Evolutionary conservation across 2,797 vertebrate genomes (phyloP).

Genomic region (Lithobates sylvaticus): DNA sequence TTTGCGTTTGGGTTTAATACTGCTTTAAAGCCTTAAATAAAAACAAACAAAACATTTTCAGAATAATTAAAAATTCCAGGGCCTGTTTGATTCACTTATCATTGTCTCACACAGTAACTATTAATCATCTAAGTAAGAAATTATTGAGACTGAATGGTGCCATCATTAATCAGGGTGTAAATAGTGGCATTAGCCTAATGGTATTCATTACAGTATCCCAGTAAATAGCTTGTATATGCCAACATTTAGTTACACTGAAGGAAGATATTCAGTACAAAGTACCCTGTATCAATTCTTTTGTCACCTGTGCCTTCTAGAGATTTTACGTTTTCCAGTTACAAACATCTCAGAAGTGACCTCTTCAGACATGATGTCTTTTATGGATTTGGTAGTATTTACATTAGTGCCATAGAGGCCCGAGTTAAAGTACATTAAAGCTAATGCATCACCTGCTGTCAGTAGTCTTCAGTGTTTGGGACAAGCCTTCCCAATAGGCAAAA

Average conservation of each 20-base stretch:
- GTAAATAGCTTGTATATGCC: constrained; percentile 6
- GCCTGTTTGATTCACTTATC: not conserved
- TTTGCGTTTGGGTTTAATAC: too few species aligned
- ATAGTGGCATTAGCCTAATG: not conserved
- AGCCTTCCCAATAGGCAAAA: constrained; percentile 62
- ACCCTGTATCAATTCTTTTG: constrained; percentile 66
- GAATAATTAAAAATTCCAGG: not conserved
- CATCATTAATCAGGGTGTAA: constrained; percentile 2
- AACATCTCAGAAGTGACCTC: constrained; percentile 69
- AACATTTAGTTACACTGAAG: not conserved
- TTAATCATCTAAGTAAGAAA: not conserved
- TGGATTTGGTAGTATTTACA: constrained; percentile 68
- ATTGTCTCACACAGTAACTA: not conserved
- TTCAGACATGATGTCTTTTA: constrained; percentile 69
- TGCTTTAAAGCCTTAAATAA: too few species aligned
- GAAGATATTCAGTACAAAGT: constrained; percentile 5
- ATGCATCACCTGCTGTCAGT: constrained; percentile 72
- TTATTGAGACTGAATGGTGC: not conserved
- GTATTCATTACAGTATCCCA: not conserved
- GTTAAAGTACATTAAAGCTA: constrained; percentile 75
- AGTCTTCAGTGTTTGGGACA: constrained; percentile 66
- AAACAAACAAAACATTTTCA: not conserved
- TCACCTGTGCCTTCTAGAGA: constrained; percentile 69
- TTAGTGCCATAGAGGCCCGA: constrained; percentile 68
- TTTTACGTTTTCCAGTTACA: constrained; percentile 68